phyloP scores from a whole-genome alignment of 2,113 vertebrate species.

The Clarias magur region DNA sequence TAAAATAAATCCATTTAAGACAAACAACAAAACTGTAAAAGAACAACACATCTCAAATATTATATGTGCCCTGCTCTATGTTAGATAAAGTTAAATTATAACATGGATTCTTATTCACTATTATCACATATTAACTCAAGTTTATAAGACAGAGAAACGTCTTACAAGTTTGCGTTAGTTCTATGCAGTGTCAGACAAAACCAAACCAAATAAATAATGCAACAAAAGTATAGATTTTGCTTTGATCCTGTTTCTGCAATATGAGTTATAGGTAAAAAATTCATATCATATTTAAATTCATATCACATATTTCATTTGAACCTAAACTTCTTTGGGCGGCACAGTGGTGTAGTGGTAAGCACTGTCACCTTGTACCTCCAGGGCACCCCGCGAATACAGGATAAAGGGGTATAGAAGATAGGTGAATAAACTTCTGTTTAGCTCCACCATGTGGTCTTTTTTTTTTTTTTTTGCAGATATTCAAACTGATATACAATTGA shows the following conservation, averaged over 20 bases:
- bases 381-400: too few species aligned
- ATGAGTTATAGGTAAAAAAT: not conserved
- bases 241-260: not conserved
- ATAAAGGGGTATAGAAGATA: too few species aligned
- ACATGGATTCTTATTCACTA: not conserved
- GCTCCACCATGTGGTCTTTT: conserved; percentile 17
- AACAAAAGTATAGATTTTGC: not conserved
- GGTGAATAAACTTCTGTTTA: not conserved
- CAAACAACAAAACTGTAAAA: not conserved
- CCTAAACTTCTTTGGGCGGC: not conserved
- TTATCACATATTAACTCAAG: too few species aligned
- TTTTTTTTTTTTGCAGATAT: not conserved
- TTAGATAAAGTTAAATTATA: not conserved
- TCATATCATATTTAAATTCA: too few species aligned
- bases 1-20: not conserved
- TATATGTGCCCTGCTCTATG: not conserved
- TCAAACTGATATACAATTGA: not conserved
- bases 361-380: too few species aligned
- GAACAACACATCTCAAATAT: not conserved
- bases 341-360: too few species aligned
- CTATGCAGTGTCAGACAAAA: not conserved
- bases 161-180: not conserved
- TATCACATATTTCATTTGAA: not conserved
- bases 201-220: not conserved
- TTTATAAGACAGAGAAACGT: not conserved